Evolutionary conservation across 2,888 invertebrate species (phyloP), one percentile per base, ranked within the genome.

Genomic region (Hydraecia micacea): DNA sequence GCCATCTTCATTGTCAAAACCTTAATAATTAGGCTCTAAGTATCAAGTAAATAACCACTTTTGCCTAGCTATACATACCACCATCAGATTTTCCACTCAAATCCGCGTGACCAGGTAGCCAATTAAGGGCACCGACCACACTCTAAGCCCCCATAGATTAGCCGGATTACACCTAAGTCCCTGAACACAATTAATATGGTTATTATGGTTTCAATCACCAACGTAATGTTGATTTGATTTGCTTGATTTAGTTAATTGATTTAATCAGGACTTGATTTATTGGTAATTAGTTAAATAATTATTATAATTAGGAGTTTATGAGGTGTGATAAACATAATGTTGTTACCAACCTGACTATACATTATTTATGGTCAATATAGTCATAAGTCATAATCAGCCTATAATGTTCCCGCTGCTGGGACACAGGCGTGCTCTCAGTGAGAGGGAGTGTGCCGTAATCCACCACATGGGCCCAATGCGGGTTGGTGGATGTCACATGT

Each of bases 171-270:
- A 77, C 72, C 79, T 93, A 93, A 95, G 92, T 90, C 92, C 85
- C 75, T 58, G 73, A 87, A 91, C 91, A 91, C 92, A 94, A 94
- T 95, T 94, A 95, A 93, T 93, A 88, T 86, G 78, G 91, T 93
- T 93, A 95, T 95, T 94, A 94, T 89, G 90, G 91, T 91, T 93
- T 93, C 93, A 92, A 93, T 93, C 91, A 91, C 82, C 83, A 79
- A 73, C 32, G 79, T 90, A 91, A 92, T 90, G 89, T 88, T 90
- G 87, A 92, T 92, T 93, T 88, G 90, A 91, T 91, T 89, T 87
- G 85, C 84, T 88, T 90, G 84, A 91, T 90, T 87, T 90, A 90
- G 90, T 88, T 86, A 86, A 86, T 81, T 88, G 78, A 90, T 88
- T 87, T 85, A 82, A 88, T 87, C 75, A 85, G 78, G 70, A 69